A percentile compares a stretch with the other conserved stretches of the same genome.
These are phyloP conservation scores for Ophiothrix spiculata DNA, from an alignment of 35 echinoderm and acorn worm genomes.

Conservation along the genomic window DNA sequence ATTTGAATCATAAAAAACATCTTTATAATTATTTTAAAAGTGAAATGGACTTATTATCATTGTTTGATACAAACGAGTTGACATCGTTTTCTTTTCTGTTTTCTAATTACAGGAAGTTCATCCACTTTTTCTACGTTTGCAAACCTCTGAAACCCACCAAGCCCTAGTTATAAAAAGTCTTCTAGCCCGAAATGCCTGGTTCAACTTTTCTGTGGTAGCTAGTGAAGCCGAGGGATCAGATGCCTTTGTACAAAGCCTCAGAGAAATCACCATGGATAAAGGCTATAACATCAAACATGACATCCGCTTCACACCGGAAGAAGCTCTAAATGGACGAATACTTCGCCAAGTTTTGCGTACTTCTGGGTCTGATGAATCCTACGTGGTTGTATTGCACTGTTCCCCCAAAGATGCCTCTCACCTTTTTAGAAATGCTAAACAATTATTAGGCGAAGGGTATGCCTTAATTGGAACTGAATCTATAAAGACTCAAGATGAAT, in stretches of 20 bases:
- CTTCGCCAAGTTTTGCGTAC: not conserved
- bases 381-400: slow-evolving; percentile 42
- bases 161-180: slow-evolving; percentile 42
- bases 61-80: too few relatives aligned
- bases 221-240: slow-evolving; percentile 31
- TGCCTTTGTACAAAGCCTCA: slow-evolving; percentile 36
- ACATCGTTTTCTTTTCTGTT: not conserved
- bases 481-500: slow-evolving; percentile 5
- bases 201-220: slow-evolving; percentile 37
- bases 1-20: too few relatives aligned
- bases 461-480: slow-evolving; percentile 46
- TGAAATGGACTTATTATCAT: too few relatives aligned
- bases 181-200: slow-evolving; percentile 43
- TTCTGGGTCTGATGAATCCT: not conserved
- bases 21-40: too few relatives aligned
- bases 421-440: slow-evolving; percentile 25
- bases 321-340: not conserved
- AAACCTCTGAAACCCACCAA: slow-evolving; percentile 41
- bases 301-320: slow-evolving; percentile 1
- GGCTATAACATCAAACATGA: slow-evolving; percentile 29
- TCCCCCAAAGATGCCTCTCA: slow-evolving; percentile 27
- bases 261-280: not conserved
- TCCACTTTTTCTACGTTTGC: slow-evolving; percentile 48
- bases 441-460: slow-evolving; percentile 33
- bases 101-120: slow-evolving; percentile 38